Conservation (phyloP, 2,888 invertebrate species). For the Cynaeus angustus region DNA sequence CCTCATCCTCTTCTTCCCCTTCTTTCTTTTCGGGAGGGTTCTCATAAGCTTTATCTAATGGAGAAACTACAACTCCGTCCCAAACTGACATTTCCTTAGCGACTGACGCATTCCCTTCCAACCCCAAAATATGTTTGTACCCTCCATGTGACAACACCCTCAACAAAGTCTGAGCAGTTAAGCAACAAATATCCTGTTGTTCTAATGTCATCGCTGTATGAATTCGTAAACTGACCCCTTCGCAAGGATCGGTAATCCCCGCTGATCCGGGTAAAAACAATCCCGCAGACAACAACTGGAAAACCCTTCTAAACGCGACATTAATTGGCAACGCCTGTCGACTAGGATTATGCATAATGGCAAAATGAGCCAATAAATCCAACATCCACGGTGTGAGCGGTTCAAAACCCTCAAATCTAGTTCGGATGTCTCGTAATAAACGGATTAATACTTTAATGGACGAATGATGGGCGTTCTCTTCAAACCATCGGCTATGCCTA, state of each 20-base stretch:
- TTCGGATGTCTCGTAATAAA: constrained; percentile 92
- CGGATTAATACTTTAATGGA: constrained; percentile 95
- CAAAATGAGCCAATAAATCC: constrained; percentile 95
- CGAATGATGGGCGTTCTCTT: constrained; percentile 97
- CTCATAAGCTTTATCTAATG: constrained; percentile 94
- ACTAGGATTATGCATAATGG: constrained; percentile 96
- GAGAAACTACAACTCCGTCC: constrained; percentile 97
- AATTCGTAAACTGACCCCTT: constrained; percentile 89
- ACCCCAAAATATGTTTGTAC: constrained; percentile 90
- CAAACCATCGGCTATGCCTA: constrained; percentile 97
- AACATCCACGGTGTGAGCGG: constrained; percentile 97
- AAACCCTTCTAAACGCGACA: constrained; percentile 91
- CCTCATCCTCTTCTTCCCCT: constrained; percentile 80
- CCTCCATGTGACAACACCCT: constrained; percentile 95
- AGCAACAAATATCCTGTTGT: constrained; percentile 94
- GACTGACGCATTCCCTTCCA: constrained; percentile 75
- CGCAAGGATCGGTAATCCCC: constrained; percentile 95
- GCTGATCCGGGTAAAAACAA: constrained; percentile 96
- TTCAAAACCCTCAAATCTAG: constrained; percentile 91
- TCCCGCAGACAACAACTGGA: constrained; percentile 94
- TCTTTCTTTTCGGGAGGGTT: constrained; percentile 85
- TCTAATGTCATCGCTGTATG: constrained; percentile 93
- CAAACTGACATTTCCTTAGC: constrained; percentile 94
- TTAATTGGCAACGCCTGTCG: constrained; percentile 94
- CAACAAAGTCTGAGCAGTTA: constrained; percentile 94